Evolutionary conservation across 2,888 invertebrate species (phyloP).

Genomic region (Orthosia cruda): DNA sequence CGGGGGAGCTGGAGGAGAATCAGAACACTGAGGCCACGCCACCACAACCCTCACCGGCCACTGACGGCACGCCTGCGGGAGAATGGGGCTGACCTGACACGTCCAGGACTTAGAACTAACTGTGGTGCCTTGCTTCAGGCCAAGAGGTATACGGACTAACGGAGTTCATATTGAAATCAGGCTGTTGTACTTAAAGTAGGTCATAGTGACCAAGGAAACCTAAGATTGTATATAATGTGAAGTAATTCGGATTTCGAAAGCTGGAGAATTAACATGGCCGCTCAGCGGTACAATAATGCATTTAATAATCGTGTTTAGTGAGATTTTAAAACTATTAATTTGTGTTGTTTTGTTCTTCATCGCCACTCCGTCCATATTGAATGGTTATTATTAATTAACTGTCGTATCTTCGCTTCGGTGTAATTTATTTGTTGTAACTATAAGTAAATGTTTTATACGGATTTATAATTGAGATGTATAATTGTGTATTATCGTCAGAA

Average conservation of each 20-base stretch:
- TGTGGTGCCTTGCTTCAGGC: slow-evolving; percentile 39
- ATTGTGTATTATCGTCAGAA: slow-evolving; percentile 19
- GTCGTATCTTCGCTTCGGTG: slow-evolving; percentile 66
- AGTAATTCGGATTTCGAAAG: slow-evolving; percentile 34
- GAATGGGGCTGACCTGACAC: slow-evolving; percentile 79
- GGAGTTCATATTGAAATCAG: slow-evolving; percentile 38
- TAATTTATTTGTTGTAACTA: slow-evolving; percentile 63
- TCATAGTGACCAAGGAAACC: slow-evolving; percentile 40
- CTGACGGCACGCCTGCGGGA: slow-evolving; percentile 70
- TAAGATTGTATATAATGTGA: slow-evolving; percentile 55
- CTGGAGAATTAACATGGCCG: slow-evolving; percentile 66
- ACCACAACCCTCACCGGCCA: slow-evolving; percentile 52
- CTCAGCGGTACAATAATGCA: slow-evolving; percentile 80
- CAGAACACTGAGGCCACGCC: slow-evolving; percentile 52
- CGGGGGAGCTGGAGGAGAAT: slow-evolving; percentile 93
- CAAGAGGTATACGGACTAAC: slow-evolving; percentile 24
- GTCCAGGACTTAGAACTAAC: slow-evolving; percentile 28
- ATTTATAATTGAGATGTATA: slow-evolving; percentile 19
- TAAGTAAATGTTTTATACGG: slow-evolving; percentile 27
- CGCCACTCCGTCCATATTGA: slow-evolving; percentile 79
- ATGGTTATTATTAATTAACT: slow-evolving; percentile 61
- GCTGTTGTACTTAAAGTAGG: slow-evolving; percentile 43
- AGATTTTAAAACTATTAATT: slow-evolving; percentile 75
- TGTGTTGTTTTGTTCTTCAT: slow-evolving; percentile 71
- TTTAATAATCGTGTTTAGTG: slow-evolving; percentile 82